These are phyloP conservation scores for Lonchura striata DNA, from an alignment of 2,113 vertebrate species.

Conservation along the genomic window DNA sequence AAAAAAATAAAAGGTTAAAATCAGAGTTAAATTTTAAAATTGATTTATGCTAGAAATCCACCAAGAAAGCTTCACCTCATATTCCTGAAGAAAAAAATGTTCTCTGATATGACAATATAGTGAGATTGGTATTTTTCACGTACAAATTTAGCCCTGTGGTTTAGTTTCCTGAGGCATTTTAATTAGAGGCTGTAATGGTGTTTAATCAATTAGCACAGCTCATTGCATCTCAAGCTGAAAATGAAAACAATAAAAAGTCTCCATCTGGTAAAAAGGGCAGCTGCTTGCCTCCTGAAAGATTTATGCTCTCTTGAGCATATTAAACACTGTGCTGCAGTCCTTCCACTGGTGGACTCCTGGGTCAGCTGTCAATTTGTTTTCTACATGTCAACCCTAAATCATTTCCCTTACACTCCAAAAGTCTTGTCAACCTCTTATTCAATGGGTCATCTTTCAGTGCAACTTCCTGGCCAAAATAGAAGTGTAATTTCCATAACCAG, in stretches of 20 bases:
- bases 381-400: neutral
- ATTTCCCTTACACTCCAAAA: neutral
- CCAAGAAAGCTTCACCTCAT: neutral
- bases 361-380: neutral
- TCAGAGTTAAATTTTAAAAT: neutral
- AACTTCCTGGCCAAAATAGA: neutral
- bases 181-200: conserved; percentile 1
- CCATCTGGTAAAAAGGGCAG: conserved; percentile 13
- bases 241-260: neutral
- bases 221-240: neutral
- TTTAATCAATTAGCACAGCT: conserved; percentile 18
- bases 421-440: neutral
- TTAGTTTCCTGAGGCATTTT: neutral
- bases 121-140: neutral
- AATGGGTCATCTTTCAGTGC: neutral
- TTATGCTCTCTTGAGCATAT: neutral
- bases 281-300: conserved; percentile 7
- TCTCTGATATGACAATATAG: neutral
- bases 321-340: neutral
- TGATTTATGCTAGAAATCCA: neutral
- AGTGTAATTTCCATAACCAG: neutral
- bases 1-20: neutral
- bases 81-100: neutral
- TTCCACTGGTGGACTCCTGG: neutral
- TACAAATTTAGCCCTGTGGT: neutral